Evolutionary conservation across 2,113 vertebrate genomes (phyloP).

Genomic region (Pollimyrus isidori): DNA sequence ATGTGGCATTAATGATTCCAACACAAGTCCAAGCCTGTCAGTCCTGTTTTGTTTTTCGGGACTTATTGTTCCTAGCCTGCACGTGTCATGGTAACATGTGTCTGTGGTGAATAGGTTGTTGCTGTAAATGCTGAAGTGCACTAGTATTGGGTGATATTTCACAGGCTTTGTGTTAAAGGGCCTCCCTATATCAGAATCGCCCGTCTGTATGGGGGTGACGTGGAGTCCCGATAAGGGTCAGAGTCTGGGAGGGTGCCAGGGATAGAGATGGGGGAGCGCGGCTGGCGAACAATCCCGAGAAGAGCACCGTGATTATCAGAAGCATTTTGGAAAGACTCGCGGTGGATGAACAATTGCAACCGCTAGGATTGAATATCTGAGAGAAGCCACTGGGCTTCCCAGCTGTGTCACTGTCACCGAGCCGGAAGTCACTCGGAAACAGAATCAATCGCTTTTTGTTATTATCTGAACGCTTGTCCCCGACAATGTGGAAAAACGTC

Average conservation of each 20-base stretch:
- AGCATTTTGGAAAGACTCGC: not conserved
- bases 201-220: not conserved
- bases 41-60: not conserved
- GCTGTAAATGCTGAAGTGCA: not conserved
- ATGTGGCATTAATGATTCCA: not conserved
- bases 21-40: not conserved
- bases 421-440: not conserved
- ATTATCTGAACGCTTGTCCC: not conserved
- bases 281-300: not conserved
- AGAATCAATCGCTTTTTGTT: not conserved
- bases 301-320: not conserved
- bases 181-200: not conserved
- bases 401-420: not conserved
- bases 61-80: not conserved
- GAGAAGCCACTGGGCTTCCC: not conserved
- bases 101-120: not conserved
- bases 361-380: not conserved
- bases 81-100: not conserved
- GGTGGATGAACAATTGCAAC: not conserved
- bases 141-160: not conserved
- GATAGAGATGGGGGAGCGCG: not conserved
- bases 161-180: not conserved
- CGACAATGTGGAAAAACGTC: not conserved
- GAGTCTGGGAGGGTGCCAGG: not conserved
- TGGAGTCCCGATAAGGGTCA: not conserved